A percentile compares a stretch with the other conserved stretches of the same genome.
phyloP scores from a whole-genome alignment of 1,140 invertebrate genomes.

The Sipha flava region DNA sequence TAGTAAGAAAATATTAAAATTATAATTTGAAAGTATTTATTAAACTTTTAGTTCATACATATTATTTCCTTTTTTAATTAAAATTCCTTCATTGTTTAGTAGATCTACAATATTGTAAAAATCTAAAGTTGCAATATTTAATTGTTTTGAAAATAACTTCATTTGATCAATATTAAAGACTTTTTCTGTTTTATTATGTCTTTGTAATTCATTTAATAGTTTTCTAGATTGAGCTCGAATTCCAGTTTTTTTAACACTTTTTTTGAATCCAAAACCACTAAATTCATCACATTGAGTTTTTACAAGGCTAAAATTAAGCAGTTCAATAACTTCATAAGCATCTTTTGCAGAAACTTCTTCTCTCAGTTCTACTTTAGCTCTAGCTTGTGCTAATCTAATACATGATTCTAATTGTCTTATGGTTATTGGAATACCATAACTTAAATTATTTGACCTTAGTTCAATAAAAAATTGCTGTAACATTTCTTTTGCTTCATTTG shows the following conservation, averaged over 20 bases:
- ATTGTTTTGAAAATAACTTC: slow-evolving; percentile 56
- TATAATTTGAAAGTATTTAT: background rate
- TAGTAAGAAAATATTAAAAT: background rate
- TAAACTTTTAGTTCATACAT: slow-evolving; percentile 56
- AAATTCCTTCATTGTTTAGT: slow-evolving; percentile 74
- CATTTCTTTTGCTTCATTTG: slow-evolving; percentile 55
- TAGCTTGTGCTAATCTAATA: slow-evolving; percentile 74
- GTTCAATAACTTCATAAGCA: slow-evolving; percentile 76
- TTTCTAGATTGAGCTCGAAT: slow-evolving; percentile 60
- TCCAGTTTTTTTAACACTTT: slow-evolving; percentile 61
- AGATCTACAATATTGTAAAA: slow-evolving; percentile 60
- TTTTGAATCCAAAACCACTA: slow-evolving; percentile 57
- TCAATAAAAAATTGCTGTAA: slow-evolving; percentile 77
- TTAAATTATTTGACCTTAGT: slow-evolving; percentile 59
- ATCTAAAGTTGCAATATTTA: slow-evolving; percentile 52
- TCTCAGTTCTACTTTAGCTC: slow-evolving; percentile 75
- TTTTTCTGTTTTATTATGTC: slow-evolving; percentile 55
- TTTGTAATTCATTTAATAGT: slow-evolving; percentile 44
- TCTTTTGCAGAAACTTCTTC: slow-evolving; percentile 68
- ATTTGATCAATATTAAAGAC: slow-evolving; percentile 70
- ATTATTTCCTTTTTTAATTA: slow-evolving; percentile 73
- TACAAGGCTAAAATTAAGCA: slow-evolving; percentile 71
- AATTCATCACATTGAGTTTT: slow-evolving; percentile 65
- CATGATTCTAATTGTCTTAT: slow-evolving; percentile 79
- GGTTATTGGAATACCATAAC: slow-evolving; percentile 62